Evolutionary conservation across 2,888 invertebrate genomes (phyloP).

Genomic region (Papilio protenor): DNA sequence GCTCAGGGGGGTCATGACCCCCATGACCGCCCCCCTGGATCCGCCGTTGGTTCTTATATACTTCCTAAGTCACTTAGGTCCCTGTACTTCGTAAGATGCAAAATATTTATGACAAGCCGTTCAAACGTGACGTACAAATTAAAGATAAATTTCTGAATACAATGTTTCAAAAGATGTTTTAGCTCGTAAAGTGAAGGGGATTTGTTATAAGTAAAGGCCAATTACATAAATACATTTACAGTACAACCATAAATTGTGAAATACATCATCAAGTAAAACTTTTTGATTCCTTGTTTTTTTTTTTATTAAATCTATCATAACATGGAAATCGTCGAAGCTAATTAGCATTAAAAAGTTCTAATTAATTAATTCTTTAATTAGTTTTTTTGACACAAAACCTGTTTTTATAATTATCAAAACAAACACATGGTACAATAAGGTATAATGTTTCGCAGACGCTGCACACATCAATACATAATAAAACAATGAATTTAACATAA

Average conservation of each 20-base stretch:
- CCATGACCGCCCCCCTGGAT: too few species aligned
- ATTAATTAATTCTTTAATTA: not conserved
- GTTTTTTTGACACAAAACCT: not conserved
- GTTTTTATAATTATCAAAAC: not conserved
- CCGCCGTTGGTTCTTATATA: not conserved
- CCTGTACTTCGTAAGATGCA: not conserved
- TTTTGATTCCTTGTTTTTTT: not conserved
- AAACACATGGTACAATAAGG: not conserved
- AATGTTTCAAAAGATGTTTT: not conserved
- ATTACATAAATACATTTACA: not conserved
- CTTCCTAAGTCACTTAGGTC: not conserved
- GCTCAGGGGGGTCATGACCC: too few species aligned
- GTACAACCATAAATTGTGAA: not conserved
- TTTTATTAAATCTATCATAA: not conserved
- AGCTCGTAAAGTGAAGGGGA: slow-evolving; percentile 4
- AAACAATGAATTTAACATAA: slow-evolving; percentile 12
- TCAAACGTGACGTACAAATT: not conserved
- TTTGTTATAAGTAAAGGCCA: not conserved
- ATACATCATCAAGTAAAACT: not conserved
- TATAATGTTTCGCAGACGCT: not conserved
- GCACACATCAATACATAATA: not conserved
- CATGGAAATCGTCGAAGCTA: not conserved
- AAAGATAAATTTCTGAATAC: not conserved
- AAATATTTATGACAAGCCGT: not conserved
- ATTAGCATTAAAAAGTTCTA: not conserved